Evolutionary conservation across 1,140 invertebrate genomes (phyloP), one percentile per base, ranked within the genome.

Genomic region (Caenorhabditis inopinata): DNA sequence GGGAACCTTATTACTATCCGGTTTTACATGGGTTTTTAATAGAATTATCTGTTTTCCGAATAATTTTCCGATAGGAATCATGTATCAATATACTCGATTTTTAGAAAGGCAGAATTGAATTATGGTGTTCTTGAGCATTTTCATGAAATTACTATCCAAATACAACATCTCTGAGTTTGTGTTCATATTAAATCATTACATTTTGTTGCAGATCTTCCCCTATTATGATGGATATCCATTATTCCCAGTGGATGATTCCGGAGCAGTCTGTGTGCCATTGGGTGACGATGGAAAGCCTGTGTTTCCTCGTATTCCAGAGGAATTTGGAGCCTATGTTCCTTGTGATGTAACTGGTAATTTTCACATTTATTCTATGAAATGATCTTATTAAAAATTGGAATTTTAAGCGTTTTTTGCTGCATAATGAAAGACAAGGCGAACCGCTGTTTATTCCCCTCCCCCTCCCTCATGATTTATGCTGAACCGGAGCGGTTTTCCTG

Each of bases 271-370:
- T 38, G 32, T 68, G 1, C 58, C 58, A 68, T n/a, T 68, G 0
- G 58, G 58, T 11, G 58, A 68, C 58, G 58, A 68, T 32, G 58
- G 32, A 42, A 68, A 68, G 38, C 58, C 58, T n/a, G 58, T 68
- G 23, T 68, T 68, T 29, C 58, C 58, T 9, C 29, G 58, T 21
- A 68, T 68, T 38, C 11, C 11, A 11, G 58, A 68, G n/a, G 58
- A 68, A n/a, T 68, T 32, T 42, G 58, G 58, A 68, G 58, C 58
- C 1, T 68, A 68, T 68, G 58, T 68, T 18, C 58, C 58, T 11
- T 68, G 58, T 38, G 58, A 68, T 21, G 18, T 68, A 11, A 68
- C 29, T 27, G 58, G 58, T 68, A 68, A 5, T 42, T 42, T 7
- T 42, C 14, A 14, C 38, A 14, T 7, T 42, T 42, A 7, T 42